Base-by-base conservation (phyloP, 2,888 invertebrate species). In the Cephus pygmeus region DNA sequence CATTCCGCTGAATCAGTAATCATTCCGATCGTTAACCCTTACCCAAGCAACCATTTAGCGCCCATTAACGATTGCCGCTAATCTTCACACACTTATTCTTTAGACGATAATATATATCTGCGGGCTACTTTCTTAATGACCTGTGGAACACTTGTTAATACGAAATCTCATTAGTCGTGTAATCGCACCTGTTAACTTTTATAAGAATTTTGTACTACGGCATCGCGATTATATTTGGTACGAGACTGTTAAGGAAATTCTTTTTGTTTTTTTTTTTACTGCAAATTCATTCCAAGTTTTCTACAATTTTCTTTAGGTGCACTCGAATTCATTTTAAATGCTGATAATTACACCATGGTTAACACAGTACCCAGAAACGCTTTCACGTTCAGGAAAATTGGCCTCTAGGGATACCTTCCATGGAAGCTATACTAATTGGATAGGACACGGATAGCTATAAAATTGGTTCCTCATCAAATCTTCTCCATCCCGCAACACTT, bases 11-110 rank as follows among this genome's bases (percentile, higher is more conserved):
- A 84, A 82, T 83, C 79, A 83, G 79, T 80, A 81, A 80, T 84
- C 83, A 81, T 84, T 83, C 81, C 80, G 80, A 82, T 85, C 83
- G 85, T 85, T 78, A 85, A 82, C 80, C 81, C 77, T 79, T 69
- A 75, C 78, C 78, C 75, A 77, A 74, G 75, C 77, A 76, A 79
- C 77, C 76, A 76, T 76, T 71, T 71, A 71, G 71, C 71, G 71
- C 71, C 71, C 71, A 71, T 71, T 71, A 71, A 71, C 71, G 71
- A 71, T 71, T 71, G 71, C 71, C 71, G 71, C 71, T 71, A 71
- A 71, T 71, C 71, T 71, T 71, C 71, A 71, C 69, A 40, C 56
- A 56, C 56, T 56, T 56, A 56, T 56, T 56, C 56, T 56, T 56
- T 56, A 56, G 23, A 56, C 56, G 56, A 56, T 56, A 56, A 56